These are phyloP conservation scores for Cryptoprocta ferox DNA, from an alignment of 2,797 vertebrate species.

Conservation along the genomic window DNA sequence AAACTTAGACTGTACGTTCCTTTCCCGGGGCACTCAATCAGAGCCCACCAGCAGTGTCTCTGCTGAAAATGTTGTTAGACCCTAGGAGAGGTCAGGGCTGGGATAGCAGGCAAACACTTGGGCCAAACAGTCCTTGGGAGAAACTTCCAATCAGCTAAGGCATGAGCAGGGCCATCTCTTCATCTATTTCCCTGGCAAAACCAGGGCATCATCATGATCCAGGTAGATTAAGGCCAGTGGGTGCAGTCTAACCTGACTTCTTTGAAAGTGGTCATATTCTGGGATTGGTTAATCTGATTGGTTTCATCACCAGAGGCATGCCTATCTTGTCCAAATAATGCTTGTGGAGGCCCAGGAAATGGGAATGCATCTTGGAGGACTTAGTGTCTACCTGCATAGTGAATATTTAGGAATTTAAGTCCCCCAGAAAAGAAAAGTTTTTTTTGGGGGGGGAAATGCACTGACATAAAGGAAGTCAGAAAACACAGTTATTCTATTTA, in stretches of 20 bases:
- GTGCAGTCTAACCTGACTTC: neutral
- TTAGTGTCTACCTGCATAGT: neutral
- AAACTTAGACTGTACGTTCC: neutral
- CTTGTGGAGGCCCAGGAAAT: neutral
- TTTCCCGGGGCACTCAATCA: neutral
- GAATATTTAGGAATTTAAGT: constrained; percentile 14
- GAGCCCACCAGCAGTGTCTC: neutral
- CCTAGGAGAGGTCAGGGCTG: neutral
- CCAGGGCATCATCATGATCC: neutral
- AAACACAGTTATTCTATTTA: constrained; percentile 44
- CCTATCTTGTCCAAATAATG: neutral
- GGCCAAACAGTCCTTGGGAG: neutral
- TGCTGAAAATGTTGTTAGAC: neutral
- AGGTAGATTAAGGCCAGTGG: neutral
- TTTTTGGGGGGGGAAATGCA: neutral
- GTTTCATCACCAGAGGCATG: neutral
- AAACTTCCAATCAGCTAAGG: neutral
- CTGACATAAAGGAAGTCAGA: constrained; percentile 7
- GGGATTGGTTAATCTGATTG: neutral
- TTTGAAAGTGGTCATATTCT: neutral
- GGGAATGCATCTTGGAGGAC: neutral
- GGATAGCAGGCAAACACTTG: neutral
- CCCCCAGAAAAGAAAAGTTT: neutral
- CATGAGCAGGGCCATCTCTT: neutral
- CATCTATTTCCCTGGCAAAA: neutral